Evolutionary conservation across 1,140 invertebrate genomes (phyloP).

Genomic region (Chymomyza costata): DNA sequence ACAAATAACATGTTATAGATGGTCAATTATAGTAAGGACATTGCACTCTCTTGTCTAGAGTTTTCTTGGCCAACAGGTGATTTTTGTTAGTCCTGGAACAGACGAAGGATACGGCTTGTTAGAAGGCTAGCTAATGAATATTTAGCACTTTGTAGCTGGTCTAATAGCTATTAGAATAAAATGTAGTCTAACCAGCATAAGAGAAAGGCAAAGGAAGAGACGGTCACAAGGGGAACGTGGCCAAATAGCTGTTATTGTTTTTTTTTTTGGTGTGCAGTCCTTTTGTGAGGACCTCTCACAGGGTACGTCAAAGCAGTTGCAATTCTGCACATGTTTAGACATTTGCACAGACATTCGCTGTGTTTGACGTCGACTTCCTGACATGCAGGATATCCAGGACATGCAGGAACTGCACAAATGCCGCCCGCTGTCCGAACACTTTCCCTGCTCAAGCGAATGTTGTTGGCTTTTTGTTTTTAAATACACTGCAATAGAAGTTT

Average conservation of each 20-base stretch:
- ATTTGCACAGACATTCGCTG: constrained; percentile 35
- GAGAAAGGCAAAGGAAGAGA: not conserved
- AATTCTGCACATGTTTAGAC: constrained; percentile 55
- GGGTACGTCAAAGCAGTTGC: no score
- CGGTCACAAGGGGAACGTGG: constrained; percentile 1
- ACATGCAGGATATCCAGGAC: constrained; percentile 39
- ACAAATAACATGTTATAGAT: constrained; percentile 47
- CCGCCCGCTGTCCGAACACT: constrained; percentile 23
- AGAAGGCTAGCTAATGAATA: constrained; percentile 31
- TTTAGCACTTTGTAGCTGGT: constrained; percentile 23
- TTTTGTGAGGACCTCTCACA: no score
- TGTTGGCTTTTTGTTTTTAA: no score
- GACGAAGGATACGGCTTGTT: constrained; percentile 48
- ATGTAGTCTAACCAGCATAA: no score
- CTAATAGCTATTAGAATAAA: no score
- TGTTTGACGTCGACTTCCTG: constrained; percentile 57
- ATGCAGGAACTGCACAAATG: constrained; percentile 37
- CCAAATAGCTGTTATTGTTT: constrained; percentile 18
- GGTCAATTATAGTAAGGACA: constrained; percentile 24
- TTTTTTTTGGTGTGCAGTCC: not conserved
- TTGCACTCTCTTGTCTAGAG: no score
- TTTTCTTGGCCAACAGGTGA: constrained; percentile 60
- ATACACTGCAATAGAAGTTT: no score
- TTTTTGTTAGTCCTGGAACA: constrained; percentile 4
- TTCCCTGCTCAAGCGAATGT: constrained; percentile 1